Base-by-base conservation (phyloP, 2,113 vertebrate genomes). In the Actenoides lindsayi region DNA sequence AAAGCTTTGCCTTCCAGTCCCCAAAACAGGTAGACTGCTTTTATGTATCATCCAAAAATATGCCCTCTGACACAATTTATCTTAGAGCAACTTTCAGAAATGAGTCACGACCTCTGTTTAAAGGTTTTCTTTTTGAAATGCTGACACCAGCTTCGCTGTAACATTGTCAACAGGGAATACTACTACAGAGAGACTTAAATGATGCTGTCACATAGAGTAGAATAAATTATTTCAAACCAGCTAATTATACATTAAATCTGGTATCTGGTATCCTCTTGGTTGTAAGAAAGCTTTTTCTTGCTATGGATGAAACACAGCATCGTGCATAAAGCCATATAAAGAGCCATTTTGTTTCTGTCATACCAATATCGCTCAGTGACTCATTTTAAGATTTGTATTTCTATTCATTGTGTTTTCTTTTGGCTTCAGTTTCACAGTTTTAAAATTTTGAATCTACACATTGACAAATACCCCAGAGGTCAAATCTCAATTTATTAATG, bases 201-300 rank as follows among this genome's bases (percentile, higher is more conserved):
- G 39, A 76, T 1, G 2, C 67, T 92, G 90, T 85, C 82, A 76
- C 0, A 0, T 10, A 90, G 54, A 77, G 23, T 5, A 53, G 46
- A 90, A 93, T 83, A 74, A 89, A 77, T 92, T 67, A 94, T 96
- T 96, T 94, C 79, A 85, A 94, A 89, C n/a, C 73, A 75, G 37
- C 14, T 80, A 89, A 94, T 83, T 89, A 64, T 70, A 39, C 8
- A 56, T 68, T 59, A 86, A 84, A 60, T 89, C 83, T 89, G 35
- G n/a, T 48, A 60, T 89, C 83, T 89, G 35, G n/a, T 48, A 48
- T 81, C 13, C 16, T 90, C 60, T 74, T 64, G 70, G 13, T 57
- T 60, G 25, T 12, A 78, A 70, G 35, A 68, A 86, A 87, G 21
- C 18, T 81, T 94, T 77, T 69, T 54, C 35, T 37, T 50, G 15